phyloP scores from a whole-genome alignment of 1,140 invertebrate species.

The Subanguina moxae region DNA sequence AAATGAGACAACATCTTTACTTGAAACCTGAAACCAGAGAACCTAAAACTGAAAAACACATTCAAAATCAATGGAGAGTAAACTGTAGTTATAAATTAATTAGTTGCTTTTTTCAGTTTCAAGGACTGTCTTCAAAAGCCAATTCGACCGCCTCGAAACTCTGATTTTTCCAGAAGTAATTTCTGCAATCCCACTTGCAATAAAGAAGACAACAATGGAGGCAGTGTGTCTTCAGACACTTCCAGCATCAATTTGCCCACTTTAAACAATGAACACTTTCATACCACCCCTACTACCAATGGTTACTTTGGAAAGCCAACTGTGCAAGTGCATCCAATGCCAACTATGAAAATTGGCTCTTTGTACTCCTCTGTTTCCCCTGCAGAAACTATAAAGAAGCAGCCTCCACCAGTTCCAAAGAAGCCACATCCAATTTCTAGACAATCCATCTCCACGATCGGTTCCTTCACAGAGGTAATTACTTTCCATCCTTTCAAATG shows the following conservation, averaged over 20 bases:
- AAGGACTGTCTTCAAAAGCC: not conserved
- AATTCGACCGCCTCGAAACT: not conserved
- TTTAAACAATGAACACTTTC: no score
- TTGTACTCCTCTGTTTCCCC: not conserved
- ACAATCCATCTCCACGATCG: no score
- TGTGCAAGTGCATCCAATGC: constrained; percentile 13
- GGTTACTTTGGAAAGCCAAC: constrained; percentile 9
- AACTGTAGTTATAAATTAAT: no score
- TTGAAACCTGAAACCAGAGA: no score
- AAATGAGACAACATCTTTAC: no score
- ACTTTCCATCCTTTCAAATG: no score
- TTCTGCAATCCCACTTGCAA: not conserved
- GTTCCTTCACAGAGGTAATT: no score
- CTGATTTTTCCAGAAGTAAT: not conserved
- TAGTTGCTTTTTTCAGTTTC: not conserved
- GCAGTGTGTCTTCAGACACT: no score
- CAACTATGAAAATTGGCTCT: not conserved
- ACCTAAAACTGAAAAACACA: no score
- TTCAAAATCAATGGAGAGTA: no score
- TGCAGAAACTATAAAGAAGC: constrained; percentile 5
- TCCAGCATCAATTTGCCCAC: no score
- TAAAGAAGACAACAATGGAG: not conserved
- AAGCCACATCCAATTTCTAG: not conserved
- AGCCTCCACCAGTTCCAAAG: constrained; percentile 5
- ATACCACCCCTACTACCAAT: not conserved